Evolutionary conservation across 2,797 vertebrate species (phyloP), one percentile per base, ranked within the genome.

Genomic region (Syngnathus acus): DNA sequence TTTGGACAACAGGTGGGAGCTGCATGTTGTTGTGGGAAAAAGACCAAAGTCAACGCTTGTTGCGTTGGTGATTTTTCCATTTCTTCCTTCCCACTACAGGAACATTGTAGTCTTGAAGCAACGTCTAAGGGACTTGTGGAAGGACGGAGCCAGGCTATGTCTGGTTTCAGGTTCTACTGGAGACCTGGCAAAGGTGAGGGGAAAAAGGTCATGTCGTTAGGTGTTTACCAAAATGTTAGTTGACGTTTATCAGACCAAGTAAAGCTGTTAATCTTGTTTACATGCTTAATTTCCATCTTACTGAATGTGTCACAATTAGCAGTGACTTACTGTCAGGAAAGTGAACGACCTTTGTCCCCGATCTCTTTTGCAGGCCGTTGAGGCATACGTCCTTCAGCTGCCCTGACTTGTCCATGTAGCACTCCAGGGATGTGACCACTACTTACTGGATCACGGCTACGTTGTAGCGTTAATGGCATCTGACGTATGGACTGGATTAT

Each of bases 161-260:
- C 90, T 89, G 78, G 91, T 96, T 90, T 94, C 95, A 78, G 96
- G 96, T 88, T 93, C 94, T 84, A 94, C 94, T 71, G 96, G 97
- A 86, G 97, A 97, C 84, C 90, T 96, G 75, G 95, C 95, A 79
- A 98, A 96, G 95, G 97, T 98, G 86, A 91, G 73, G 66, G 11
- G 8, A 9, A 14, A 37, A 23, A 58, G 19, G 16, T 1, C 0
- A 11, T 38, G n/a, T 37, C n/a, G 45, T 43, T 47, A 14, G 17
- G 38, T 26, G 62, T 63, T 32, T n/a, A 63, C 19, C 39, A 60
- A 60, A 21, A 60, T 60, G 58, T 42, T 61, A 61, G n/a, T 23
- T 61, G 38, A 37, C 19, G 21, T 40, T 60, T 5, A 42, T 61
- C 58, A 42, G 58, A 61, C 39, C 23, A 21, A 40, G 58, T 21